Base-by-base conservation (phyloP, 2,888 invertebrate genomes). In the Polyommatus icarus region DNA sequence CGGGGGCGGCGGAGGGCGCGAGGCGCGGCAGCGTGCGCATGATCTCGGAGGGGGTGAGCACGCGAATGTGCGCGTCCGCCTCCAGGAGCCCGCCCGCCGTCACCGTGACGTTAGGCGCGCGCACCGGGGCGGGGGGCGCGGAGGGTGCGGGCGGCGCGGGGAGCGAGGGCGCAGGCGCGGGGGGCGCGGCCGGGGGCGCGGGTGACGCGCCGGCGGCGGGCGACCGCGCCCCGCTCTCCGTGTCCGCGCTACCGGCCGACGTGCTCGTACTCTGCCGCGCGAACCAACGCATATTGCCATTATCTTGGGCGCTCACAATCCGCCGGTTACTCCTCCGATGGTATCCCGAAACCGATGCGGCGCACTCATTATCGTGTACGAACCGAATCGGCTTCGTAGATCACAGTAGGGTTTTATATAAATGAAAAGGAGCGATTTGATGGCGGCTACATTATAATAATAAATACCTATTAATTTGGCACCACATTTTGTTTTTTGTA, bases 21-120 rank as follows among this genome's bases (percentile, higher is more conserved):
- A 97, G 96, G 92, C 97, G 97, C 91, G 97, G 97, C 95, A 97
- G 96, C 90, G 97, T 97, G 95, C 97, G 96, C 97, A 97, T 97
- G 93, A 97, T 97, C 96, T 97, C 97, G 86, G 97, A 97, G 87
- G 97, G 97, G 87, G 97, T 97, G 91, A 97, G 96, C 94, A 97
- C 97, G 92, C 97, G 96, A 93, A 97, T 97, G 94, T 97, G 97
- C 94, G 97, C 97, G 95, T 97, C 97, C 84, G 94, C 93, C 91
- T 93, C 91, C 89, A 94, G 92, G 89, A 93, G 90, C 89, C 94
- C 94, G 89, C 93, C 94, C 84, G 96, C 95, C 93, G 95, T 96
- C 84, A 96, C 96, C 86, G 96, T 96, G 80, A 96, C 96, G 92
- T 96, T 96, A 86, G 96, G 96, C 87, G 96, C 96, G 87, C 96